Percentiles rank a stretch among this genome's conserved stretches.
These are phyloP conservation scores for Hipparchia semele DNA, from an alignment of 2,888 invertebrate genomes.

Conservation along the genomic window DNA sequence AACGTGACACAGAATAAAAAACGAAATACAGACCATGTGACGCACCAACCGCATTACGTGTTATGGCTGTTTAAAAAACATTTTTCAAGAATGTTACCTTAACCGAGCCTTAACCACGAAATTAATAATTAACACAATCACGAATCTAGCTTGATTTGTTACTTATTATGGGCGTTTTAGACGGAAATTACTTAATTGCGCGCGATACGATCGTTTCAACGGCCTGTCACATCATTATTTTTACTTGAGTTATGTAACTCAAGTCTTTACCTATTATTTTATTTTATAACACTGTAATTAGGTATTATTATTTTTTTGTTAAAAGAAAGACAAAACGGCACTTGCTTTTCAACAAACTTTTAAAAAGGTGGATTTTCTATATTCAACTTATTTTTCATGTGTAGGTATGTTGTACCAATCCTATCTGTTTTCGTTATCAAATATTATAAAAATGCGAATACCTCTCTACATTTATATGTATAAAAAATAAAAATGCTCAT, in stretches of 20 bases:
- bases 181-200: slow-evolving; percentile 12
- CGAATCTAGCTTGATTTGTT: slow-evolving; percentile 17
- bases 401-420: too few species aligned
- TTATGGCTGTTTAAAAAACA: slow-evolving; percentile 12
- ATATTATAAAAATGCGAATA: not conserved
- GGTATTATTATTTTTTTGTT: too few species aligned
- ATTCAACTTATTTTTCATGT: too few species aligned
- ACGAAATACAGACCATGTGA: slow-evolving; percentile 44
- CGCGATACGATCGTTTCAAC: slow-evolving; percentile 9
- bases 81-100: slow-evolving; percentile 14
- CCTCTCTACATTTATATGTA: not conserved
- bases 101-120: slow-evolving; percentile 24
- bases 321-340: too few species aligned
- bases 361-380: too few species aligned
- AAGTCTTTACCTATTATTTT: too few species aligned
- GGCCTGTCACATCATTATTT: slow-evolving; percentile 10
- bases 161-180: not conserved
- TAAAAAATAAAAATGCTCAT: too few species aligned
- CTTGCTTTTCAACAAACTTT: too few species aligned
- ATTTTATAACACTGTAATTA: too few species aligned
- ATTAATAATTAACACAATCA: slow-evolving; percentile 18
- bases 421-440: not conserved
- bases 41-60: slow-evolving; percentile 28
- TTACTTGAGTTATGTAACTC: slow-evolving; percentile 1
- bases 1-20: slow-evolving; percentile 44